Evolutionary conservation across 2,797 vertebrate species (phyloP), one percentile per base, ranked within the genome.

Genomic region (Phoebastria nigripes): DNA sequence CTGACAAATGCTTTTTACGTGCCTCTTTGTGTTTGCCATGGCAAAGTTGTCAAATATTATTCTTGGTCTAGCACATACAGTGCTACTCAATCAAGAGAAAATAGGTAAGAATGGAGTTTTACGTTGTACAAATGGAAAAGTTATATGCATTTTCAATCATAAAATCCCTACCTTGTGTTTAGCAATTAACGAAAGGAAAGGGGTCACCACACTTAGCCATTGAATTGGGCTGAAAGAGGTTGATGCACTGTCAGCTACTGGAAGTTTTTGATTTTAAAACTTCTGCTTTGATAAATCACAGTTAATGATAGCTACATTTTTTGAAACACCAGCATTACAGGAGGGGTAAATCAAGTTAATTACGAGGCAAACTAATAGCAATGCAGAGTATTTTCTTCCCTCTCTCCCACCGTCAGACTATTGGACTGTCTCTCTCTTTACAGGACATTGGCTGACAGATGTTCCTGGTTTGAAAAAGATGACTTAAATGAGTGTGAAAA

Each of bases 391-490:
- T 61, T 87, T 95, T 72, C 51, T 73, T 89, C 41, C 13, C 10
- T 77, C 12, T 69, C 51, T 76, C 18, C 33, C 44, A 56, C 10
- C 24, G 42, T 82, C 47, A 14, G 14, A 42, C 26, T 58, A 4
- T 31, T 15, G 25, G 54, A 47, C 33, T 26, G 21, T 74, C 9
- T 72, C 37, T 82, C 33, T 65, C 76, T 44, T 95, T 79, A 76
- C 87, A 97, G 98, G 80, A n/a, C 83, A 4, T 5, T 19, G 6
- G 33, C 61, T 70, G 84, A 55, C 58, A 61, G 49, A 51, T 33
- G 52, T n/a, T 84, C 56, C 15, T 98, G 98, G 98, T 98, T 98
- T 98, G 96, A 95, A 94, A 89, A 93, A 51, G 91, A 96, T 4
- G 85, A 92, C n/a, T 97, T 98, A 85, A 96, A 91, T 28, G 96